These are phyloP conservation scores for Craniophora ligustri DNA, from an alignment of 2,888 invertebrate species.

Conservation along the genomic window DNA sequence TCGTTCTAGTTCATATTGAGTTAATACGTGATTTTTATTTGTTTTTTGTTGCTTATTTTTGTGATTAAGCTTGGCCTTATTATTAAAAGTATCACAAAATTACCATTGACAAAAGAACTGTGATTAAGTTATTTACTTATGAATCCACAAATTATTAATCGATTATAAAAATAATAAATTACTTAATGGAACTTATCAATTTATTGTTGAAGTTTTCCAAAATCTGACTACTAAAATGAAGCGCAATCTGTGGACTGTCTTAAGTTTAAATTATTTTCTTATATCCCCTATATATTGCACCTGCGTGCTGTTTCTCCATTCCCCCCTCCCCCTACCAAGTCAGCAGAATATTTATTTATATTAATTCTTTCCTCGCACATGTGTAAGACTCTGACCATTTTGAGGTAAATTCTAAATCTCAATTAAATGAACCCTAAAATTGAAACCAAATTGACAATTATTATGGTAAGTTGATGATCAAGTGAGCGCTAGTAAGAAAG, in stretches of 20 bases:
- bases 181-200: conserved; percentile 13
- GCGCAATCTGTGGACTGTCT: conserved; percentile 1
- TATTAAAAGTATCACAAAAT: conserved; percentile 55
- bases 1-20: conserved; percentile 74
- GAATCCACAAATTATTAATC: conserved; percentile 30
- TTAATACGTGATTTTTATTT: conserved; percentile 62
- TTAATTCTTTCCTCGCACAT: conserved; percentile 31
- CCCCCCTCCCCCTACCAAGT: conserved; percentile 2
- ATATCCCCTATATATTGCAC: conserved; percentile 12
- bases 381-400: conserved; percentile 37
- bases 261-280: conserved; percentile 5
- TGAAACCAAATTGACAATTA: conserved; percentile 81
- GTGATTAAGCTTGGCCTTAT: conserved; percentile 60
- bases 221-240: background rate
- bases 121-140: conserved; percentile 53
- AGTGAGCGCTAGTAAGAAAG: conserved; percentile 69
- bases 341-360: conserved; percentile 32
- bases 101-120: conserved; percentile 50
- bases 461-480: conserved; percentile 68
- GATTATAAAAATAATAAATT: conserved; percentile 7
- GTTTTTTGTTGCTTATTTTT: conserved; percentile 80
- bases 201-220: conserved; percentile 22
- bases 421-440: conserved; percentile 74
- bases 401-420: conserved; percentile 59
- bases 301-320: background rate